These are phyloP conservation scores for Ara ararauna DNA, from an alignment of 2,797 vertebrate genomes.

Conservation along the genomic window DNA sequence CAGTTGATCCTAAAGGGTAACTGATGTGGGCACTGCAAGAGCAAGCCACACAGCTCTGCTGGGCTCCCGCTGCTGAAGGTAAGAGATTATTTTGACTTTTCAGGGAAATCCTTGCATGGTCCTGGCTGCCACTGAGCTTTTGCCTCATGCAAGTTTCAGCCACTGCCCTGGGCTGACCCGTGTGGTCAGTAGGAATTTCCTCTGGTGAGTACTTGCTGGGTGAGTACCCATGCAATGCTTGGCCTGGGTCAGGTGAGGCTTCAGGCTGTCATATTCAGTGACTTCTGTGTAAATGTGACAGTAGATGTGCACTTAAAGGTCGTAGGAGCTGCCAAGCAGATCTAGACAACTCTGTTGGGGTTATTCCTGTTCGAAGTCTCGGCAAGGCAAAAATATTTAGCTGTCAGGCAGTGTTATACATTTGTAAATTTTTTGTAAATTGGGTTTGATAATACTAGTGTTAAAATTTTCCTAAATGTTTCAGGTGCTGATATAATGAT, in stretches of 20 bases:
- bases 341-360: not conserved
- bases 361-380: not conserved
- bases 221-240: not conserved
- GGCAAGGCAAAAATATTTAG: not conserved
- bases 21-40: not conserved
- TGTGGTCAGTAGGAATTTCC: not conserved
- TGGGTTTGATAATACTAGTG: not conserved
- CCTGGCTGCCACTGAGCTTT: not conserved
- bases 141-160: not conserved
- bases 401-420: not conserved
- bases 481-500: not conserved
- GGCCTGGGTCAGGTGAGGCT: not conserved
- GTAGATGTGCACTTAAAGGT: not conserved
- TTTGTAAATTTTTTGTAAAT: not conserved
- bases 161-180: not conserved
- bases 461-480: not conserved
- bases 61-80: not conserved
- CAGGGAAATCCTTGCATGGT: not conserved
- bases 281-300: not conserved
- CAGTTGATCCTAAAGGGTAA: not conserved
- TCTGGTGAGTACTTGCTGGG: not conserved
- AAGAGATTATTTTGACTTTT: not conserved
- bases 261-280: not conserved
- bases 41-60: not conserved
- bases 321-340: not conserved